A percentile compares a stretch with the other conserved stretches of the same genome.
Evolutionary conservation across 2,113 vertebrate species (phyloP).

Genomic region (Coturnix japonica): DNA sequence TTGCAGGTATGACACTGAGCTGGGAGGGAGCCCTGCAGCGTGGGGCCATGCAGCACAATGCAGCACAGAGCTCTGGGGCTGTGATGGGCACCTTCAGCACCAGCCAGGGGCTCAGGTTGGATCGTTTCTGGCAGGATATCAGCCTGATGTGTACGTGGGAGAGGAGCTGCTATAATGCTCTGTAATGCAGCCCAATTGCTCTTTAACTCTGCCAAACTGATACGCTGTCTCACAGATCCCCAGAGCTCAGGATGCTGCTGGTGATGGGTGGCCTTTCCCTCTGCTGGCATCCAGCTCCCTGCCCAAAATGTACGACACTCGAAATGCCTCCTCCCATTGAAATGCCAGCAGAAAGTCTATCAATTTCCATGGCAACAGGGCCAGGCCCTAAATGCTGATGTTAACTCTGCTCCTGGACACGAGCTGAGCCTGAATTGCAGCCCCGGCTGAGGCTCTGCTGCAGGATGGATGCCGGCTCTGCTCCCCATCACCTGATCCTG

Average conservation of each 20-base stretch:
- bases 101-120: neutral
- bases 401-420: slow-evolving; percentile 11
- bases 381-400: slow-evolving; percentile 28
- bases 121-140: slow-evolving; percentile 40
- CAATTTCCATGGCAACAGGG: slow-evolving; percentile 62
- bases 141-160: slow-evolving; percentile 32
- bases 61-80: neutral
- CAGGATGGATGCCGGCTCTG: neutral
- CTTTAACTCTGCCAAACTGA: slow-evolving; percentile 58
- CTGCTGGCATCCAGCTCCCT: neutral
- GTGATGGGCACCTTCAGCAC: neutral
- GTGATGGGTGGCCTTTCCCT: neutral
- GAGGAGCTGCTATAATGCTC: slow-evolving; percentile 25
- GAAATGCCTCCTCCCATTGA: slow-evolving; percentile 25
- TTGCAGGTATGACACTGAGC: neutral
- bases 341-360: slow-evolving; percentile 48
- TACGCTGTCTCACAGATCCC: slow-evolving; percentile 33
- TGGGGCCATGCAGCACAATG: neutral
- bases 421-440: neutral
- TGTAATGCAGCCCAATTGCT: slow-evolving; percentile 65
- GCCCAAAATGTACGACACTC: neutral
- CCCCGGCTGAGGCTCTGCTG: neutral
- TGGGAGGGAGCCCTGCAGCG: neutral
- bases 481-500: neutral
- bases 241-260: neutral